A percentile compares a stretch with the other conserved stretches of the same genome.
phyloP scores from a whole-genome alignment of 2,888 invertebrate genomes.

The Hesperia comma region DNA sequence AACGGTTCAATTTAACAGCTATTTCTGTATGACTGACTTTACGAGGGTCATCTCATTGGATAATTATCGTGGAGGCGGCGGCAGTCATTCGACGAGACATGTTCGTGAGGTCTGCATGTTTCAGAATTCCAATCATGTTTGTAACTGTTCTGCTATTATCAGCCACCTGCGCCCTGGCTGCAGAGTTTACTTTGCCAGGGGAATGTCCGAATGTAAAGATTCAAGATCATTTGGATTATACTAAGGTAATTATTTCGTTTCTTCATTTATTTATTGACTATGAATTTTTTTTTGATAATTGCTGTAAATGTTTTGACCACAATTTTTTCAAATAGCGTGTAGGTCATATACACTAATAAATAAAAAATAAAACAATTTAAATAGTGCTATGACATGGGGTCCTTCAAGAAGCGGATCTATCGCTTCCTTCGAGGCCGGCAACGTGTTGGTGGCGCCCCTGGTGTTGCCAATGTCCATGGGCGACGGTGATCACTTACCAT shows the following conservation, averaged over 20 bases:
- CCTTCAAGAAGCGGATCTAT: too few species aligned
- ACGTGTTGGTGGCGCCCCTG: too few species aligned
- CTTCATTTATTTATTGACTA: too few species aligned
- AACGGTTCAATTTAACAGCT: constrained; percentile 50
- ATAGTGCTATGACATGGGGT: too few species aligned
- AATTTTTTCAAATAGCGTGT: too few species aligned
- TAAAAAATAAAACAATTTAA: too few species aligned
- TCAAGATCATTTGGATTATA: constrained; percentile 71
- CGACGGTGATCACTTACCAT: too few species aligned
- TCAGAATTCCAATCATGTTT: constrained; percentile 21
- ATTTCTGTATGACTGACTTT: constrained; percentile 58
- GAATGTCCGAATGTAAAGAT: constrained; percentile 70
- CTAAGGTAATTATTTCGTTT: constrained; percentile 55
- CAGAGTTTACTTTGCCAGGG: constrained; percentile 68
- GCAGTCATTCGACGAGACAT: constrained; percentile 55
- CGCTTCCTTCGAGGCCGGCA: too few species aligned
- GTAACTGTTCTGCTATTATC: constrained; percentile 33
- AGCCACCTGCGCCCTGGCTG: constrained; percentile 37
- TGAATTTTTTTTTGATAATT: too few species aligned
- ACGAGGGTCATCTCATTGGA: constrained; percentile 67
- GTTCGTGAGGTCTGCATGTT: constrained; percentile 51
- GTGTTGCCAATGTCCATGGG: too few species aligned
- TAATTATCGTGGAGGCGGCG: constrained; percentile 71
- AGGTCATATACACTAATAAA: too few species aligned
- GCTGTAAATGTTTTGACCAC: too few species aligned